Conservation (phyloP, 2,888 invertebrate species). For the Cynaeus angustus region DNA sequence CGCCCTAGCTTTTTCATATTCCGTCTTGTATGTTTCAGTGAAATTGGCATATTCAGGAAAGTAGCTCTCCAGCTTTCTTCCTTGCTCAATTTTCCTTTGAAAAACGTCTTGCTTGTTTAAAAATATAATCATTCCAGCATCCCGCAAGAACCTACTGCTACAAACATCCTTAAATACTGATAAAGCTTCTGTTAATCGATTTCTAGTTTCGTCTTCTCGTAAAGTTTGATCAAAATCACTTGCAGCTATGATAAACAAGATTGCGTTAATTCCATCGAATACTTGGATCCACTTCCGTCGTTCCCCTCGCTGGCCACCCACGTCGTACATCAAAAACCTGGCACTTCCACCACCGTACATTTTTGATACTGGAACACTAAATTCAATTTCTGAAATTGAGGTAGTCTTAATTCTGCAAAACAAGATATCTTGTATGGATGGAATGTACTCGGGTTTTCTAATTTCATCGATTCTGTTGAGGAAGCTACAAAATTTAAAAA, state of each 20-base stretch:
- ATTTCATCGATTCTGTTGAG: conserved; percentile 81
- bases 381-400: conserved; percentile 84
- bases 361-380: conserved; percentile 81
- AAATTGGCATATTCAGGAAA: conserved; percentile 80
- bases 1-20: conserved; percentile 79
- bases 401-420: conserved; percentile 84
- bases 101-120: conserved; percentile 88
- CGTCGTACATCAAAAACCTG: conserved; percentile 88
- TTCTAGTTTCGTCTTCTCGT: conserved; percentile 81
- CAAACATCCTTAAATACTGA: conserved; percentile 84
- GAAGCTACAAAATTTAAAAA: conserved; percentile 75
- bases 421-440: conserved; percentile 84
- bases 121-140: conserved; percentile 86
- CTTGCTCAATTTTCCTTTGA: conserved; percentile 80
- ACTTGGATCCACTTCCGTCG: conserved; percentile 87
- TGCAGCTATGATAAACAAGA: conserved; percentile 86
- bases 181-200: conserved; percentile 82
- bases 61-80: conserved; percentile 77
- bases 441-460: conserved; percentile 78
- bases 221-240: conserved; percentile 87
- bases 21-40: conserved; percentile 72
- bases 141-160: conserved; percentile 84
- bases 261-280: conserved; percentile 87
- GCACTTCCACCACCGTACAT: conserved; percentile 82
- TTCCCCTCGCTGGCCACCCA: conserved; percentile 88